Percentiles rank a stretch among this genome's conserved stretches.
These are phyloP conservation scores for Lasius fuliginosus DNA, from an alignment of 2,888 invertebrate species.

Conservation along the genomic window DNA sequence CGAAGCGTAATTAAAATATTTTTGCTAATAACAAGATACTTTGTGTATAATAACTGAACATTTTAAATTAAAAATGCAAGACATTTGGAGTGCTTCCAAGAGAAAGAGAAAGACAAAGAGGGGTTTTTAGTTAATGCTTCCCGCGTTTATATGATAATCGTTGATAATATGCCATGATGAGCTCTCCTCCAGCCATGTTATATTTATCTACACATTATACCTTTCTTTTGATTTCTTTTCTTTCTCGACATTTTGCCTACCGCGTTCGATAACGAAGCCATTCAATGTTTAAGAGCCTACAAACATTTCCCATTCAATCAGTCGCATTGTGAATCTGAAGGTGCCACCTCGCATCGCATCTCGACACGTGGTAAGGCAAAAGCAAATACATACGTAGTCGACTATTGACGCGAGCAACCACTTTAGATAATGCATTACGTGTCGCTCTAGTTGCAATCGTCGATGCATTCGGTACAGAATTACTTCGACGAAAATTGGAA, in stretches of 20 bases:
- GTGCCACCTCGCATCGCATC: conserved; percentile 58
- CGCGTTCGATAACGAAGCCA: conserved; percentile 79
- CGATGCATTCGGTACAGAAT: conserved; percentile 29
- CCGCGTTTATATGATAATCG: conserved; percentile 42
- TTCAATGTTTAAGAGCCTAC: conserved; percentile 80
- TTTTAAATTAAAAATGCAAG: neutral
- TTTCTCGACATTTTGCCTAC: conserved; percentile 25
- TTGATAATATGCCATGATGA: neutral
- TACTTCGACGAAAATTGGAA: conserved; percentile 38
- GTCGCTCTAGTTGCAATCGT: conserved; percentile 37
- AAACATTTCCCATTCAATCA: conserved; percentile 82
- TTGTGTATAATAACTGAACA: neutral
- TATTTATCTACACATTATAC: conserved; percentile 15
- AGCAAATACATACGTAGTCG: conserved; percentile 51
- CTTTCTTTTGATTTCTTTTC: conserved; percentile 43
- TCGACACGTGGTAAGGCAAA: conserved; percentile 33
- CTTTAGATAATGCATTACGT: conserved; percentile 42
- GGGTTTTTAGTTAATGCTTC: neutral
- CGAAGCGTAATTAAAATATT: neutral
- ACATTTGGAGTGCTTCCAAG: neutral
- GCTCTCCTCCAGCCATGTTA: conserved; percentile 44
- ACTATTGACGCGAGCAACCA: conserved; percentile 54
- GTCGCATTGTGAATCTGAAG: conserved; percentile 77
- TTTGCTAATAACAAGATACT: neutral
- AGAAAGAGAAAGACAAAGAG: neutral